Evolutionary conservation across 2,113 vertebrate genomes (phyloP).

Genomic region (Ascaphus truei): DNA sequence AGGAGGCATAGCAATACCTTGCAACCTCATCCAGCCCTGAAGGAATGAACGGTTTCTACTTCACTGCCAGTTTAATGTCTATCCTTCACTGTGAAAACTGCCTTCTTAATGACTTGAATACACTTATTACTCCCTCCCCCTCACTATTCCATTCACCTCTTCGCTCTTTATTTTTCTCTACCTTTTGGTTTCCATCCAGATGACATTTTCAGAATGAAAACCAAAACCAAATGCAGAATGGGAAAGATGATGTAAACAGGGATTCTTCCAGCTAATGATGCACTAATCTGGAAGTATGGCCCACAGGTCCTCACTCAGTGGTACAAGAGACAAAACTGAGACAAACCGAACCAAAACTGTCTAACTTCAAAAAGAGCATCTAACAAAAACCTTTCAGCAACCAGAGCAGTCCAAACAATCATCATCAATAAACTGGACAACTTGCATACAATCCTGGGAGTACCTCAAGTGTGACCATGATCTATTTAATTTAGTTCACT

Average conservation of each 20-base stretch:
- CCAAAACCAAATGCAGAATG: slow-evolving; percentile 14
- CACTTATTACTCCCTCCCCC: neutral
- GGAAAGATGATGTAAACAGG: neutral
- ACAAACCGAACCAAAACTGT: too few species aligned
- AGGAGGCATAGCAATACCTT: neutral
- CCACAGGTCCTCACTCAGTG: neutral
- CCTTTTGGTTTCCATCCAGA: slow-evolving; percentile 39
- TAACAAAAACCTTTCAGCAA: too few species aligned
- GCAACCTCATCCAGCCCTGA: neutral
- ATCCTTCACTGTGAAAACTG: slow-evolving; percentile 33
- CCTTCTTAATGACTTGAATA: slow-evolving; percentile 32
- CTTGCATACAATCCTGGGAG: too few species aligned
- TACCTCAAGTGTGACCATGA: too few species aligned
- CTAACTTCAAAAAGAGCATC: too few species aligned
- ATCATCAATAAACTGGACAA: too few species aligned
- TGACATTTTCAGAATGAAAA: neutral
- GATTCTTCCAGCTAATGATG: too few species aligned
- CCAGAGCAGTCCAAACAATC: too few species aligned
- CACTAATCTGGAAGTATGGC: neutral
- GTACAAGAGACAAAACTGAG: too few species aligned
- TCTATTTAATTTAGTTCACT: too few species aligned
- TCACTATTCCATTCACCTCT: neutral
- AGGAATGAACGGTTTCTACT: neutral
- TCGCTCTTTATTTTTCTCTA: neutral
- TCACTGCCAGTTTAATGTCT: slow-evolving; percentile 25